phyloP scores from a whole-genome alignment of 2,888 invertebrate species.

The Elmis aenea region DNA sequence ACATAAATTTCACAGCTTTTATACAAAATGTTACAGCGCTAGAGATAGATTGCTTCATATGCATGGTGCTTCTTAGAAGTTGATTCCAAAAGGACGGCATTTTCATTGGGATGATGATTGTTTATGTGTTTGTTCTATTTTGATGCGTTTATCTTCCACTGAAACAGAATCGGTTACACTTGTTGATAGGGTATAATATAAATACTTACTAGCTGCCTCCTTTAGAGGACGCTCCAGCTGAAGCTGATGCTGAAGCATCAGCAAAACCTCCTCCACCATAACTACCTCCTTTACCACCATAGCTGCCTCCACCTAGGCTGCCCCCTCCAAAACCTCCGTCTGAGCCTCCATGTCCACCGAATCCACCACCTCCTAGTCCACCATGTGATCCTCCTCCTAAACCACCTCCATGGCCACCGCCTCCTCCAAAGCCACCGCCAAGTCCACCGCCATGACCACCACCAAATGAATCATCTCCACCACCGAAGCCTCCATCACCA shows the following conservation, averaged over 20 bases:
- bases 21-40: too few relatives aligned
- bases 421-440: conserved; percentile 4
- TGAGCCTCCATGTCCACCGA: conserved; percentile 2
- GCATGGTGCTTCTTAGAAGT: too few relatives aligned
- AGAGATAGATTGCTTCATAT: too few relatives aligned
- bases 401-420: neutral
- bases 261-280: conserved; percentile 3
- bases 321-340: neutral
- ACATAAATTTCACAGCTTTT: too few relatives aligned
- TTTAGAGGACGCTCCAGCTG: neutral
- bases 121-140: too few relatives aligned
- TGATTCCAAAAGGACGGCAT: too few relatives aligned
- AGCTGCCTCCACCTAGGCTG: conserved; percentile 1
- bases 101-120: too few relatives aligned
- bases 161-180: too few relatives aligned
- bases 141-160: too few relatives aligned
- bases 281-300: conserved; percentile 1
- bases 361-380: conserved; percentile 6
- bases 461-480: conserved; percentile 8
- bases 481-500: conserved; percentile 8
- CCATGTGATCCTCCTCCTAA: conserved; percentile 4
- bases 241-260: neutral
- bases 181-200: neutral
- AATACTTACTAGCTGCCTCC: conserved; percentile 6
- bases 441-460: conserved; percentile 14